A percentile compares a stretch with the other conserved stretches of the same genome.
Conservation (phyloP, 2,888 invertebrate species). For the Coelinius sp. region DNA sequence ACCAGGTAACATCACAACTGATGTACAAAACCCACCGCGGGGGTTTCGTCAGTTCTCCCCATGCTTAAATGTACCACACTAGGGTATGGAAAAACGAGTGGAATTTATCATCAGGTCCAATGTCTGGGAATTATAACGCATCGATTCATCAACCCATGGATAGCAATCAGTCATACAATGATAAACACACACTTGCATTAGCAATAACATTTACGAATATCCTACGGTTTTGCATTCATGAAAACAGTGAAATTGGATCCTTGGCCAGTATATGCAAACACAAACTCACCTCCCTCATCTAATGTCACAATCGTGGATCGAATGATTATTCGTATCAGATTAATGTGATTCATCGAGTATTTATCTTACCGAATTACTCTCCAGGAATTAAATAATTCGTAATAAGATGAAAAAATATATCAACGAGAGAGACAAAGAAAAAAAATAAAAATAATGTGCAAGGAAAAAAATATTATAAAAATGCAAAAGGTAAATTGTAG, state of each 20-base stretch:
- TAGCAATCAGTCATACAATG: constrained; percentile 65
- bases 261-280: background rate
- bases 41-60: constrained; percentile 17
- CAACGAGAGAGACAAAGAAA: background rate
- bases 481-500: constrained; percentile 10
- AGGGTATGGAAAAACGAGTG: constrained; percentile 54
- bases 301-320: constrained; percentile 21
- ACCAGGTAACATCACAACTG: background rate
- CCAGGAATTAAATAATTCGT: background rate
- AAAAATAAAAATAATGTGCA: background rate
- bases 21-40: constrained; percentile 10
- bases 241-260: constrained; percentile 34
- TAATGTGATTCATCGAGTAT: background rate
- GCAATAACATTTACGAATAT: constrained; percentile 32
- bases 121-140: constrained; percentile 66
- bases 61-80: constrained; percentile 27
- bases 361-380: background rate
- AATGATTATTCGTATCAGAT: background rate
- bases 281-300: constrained; percentile 10
- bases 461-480: background rate
- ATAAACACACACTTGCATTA: constrained; percentile 57
- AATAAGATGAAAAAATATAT: background rate
- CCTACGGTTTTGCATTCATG: constrained; percentile 19
- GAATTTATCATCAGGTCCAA: constrained; percentile 68
- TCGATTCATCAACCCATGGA: constrained; percentile 67